These are phyloP conservation scores for Caenorhabditis zanzibari DNA, from an alignment of 2,888 invertebrate genomes.

Conservation along the genomic window DNA sequence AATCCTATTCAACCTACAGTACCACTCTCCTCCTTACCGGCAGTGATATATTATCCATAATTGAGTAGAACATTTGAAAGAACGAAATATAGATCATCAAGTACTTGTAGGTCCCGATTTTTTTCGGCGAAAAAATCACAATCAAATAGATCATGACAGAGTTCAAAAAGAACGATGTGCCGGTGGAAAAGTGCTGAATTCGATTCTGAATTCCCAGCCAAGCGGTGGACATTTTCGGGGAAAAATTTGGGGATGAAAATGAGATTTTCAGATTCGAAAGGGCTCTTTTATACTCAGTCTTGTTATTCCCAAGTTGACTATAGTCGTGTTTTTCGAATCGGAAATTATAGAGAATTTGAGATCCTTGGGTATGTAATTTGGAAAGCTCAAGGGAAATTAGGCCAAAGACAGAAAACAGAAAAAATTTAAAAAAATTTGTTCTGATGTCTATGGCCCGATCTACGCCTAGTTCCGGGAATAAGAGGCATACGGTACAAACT, in stretches of 20 bases:
- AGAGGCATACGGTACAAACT: too few relatives aligned
- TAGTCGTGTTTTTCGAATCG: too few relatives aligned
- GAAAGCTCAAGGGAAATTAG: background rate
- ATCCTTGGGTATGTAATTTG: background rate
- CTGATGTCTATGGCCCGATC: background rate
- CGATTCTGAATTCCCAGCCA: conserved; percentile 45
- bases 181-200: conserved; percentile 49
- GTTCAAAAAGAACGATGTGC: conserved; percentile 32
- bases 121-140: conserved; percentile 43
- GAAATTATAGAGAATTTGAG: too few relatives aligned
- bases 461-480: too few relatives aligned
- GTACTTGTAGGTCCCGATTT: conserved; percentile 49
- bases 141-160: conserved; percentile 43
- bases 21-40: conserved; percentile 43
- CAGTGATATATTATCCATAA: conserved; percentile 40
- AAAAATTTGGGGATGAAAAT: too few relatives aligned
- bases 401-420: background rate
- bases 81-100: conserved; percentile 56
- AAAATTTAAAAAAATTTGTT: too few relatives aligned
- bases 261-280: background rate
- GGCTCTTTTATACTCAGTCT: too few relatives aligned
- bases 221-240: conserved; percentile 23
- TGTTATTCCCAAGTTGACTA: background rate
- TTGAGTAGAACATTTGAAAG: conserved; percentile 55
- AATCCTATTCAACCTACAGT: too few relatives aligned